Evolutionary conservation across 2,888 invertebrate genomes (phyloP).

Genomic region (Electrophaes corylata): DNA sequence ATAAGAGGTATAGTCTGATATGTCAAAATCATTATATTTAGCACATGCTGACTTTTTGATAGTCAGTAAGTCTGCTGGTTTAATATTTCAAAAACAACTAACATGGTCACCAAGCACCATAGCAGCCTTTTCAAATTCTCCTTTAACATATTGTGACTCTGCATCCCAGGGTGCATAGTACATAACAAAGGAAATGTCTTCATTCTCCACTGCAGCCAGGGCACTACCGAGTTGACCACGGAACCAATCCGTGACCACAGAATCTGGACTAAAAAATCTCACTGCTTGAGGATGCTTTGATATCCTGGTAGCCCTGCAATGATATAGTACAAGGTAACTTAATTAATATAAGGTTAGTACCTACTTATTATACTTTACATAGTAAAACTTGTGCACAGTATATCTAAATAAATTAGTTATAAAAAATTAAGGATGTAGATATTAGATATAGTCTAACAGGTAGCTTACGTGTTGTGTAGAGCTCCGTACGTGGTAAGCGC

Average conservation of each 20-base stretch:
- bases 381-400: too few species aligned
- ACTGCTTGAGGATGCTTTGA: conserved; percentile 82
- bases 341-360: too few species aligned
- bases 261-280: conserved; percentile 89
- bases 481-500: conserved; percentile 88
- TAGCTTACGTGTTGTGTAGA: conserved; percentile 88
- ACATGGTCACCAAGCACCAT: conserved; percentile 88
- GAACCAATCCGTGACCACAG: conserved; percentile 90
- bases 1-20: neutral
- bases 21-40: neutral
- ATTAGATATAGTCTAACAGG: neutral
- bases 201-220: conserved; percentile 83
- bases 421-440: neutral
- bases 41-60: neutral
- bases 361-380: too few species aligned
- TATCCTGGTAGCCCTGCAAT: conserved; percentile 64
- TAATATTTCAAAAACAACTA: conserved; percentile 47
- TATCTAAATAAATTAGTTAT: too few species aligned
- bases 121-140: conserved; percentile 91
- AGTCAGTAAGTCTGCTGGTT: neutral
- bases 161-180: conserved; percentile 98
- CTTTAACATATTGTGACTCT: conserved; percentile 89
- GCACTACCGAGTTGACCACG: conserved; percentile 89
- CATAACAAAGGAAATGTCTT: conserved; percentile 94
- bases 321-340: neutral